Percentiles rank a stretch among this genome's conserved stretches.
Conservation (phyloP, 2,797 vertebrate species). For the Tokudaia muenninki region DNA sequence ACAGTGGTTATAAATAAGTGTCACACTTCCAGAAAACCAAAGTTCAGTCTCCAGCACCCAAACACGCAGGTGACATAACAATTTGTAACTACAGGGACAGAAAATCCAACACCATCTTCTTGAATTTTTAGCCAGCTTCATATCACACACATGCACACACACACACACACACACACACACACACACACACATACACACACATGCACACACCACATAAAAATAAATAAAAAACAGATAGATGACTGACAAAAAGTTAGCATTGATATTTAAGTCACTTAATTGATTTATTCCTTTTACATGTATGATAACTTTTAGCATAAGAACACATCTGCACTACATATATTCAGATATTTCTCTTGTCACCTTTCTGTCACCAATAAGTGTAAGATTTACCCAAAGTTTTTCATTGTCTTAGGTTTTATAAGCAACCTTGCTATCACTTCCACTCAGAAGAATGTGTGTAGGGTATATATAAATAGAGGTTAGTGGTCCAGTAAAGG, state of each 20-base stretch:
- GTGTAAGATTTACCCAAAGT: not conserved
- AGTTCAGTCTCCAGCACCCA: not conserved
- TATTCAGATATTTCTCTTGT: not conserved
- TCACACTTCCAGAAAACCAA: not conserved
- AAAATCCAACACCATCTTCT: not conserved
- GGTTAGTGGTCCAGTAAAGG: not conserved
- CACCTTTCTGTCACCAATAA: too few species aligned
- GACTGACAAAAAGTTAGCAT: not conserved
- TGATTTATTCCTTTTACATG: not conserved
- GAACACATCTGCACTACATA: not conserved
- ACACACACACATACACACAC: not conserved
- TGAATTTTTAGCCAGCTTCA: not conserved
- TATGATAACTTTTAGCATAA: not conserved
- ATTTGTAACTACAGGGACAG: not conserved
- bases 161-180: not conserved
- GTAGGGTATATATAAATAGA: not conserved
- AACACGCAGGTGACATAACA: not conserved
- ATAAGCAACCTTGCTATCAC: not conserved
- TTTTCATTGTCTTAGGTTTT: not conserved
- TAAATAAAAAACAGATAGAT: not conserved
- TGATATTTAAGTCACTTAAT: not conserved
- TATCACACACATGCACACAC: not conserved
- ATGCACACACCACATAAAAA: not conserved
- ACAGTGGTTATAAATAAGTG: not conserved
- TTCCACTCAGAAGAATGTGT: not conserved